Base-by-base conservation (phyloP, 2,113 vertebrate genomes). In the Willisornis vidua region DNA sequence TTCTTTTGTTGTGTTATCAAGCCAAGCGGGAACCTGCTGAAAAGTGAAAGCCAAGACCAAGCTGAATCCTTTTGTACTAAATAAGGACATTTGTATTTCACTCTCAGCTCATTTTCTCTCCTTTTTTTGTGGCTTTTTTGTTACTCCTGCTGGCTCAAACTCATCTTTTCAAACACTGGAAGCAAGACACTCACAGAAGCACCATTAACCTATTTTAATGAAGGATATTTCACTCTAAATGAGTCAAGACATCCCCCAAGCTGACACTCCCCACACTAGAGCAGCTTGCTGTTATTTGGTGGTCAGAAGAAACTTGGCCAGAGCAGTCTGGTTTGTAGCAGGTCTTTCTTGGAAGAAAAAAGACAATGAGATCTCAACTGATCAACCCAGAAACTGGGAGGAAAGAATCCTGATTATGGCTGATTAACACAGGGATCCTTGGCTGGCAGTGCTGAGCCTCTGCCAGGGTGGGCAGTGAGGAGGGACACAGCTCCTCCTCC, bases 391-490 rank as follows among this genome's bases (percentile, higher is more conserved):
- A 88, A 91, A 70, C 6, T 2, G 46, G 39, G 45, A 70, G 80
- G 43, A 20, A 51, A 39, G 19, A 52, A 25, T n/a, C 9, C 65
- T 0, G 0, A 43, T 43, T 62, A 46, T 52, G 59, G 11, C 52
- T 74, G 46, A 54, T 77, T 54, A 89, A 82, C 14, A 33, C 0
- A 1, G 11, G 13, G 57, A 93, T 37, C 46, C 54, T 65, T 68
- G 65, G 72, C 25, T 71, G 46, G 54, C 0, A 0, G 59, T 24
- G 52, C 71, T 41, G 48, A 94, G 67, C 35, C 55, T 55, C 55
- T 80, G 72, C 48, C 57, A 85, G 51, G 0, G 0, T 1, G 1
- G 39, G 28, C 3, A 24, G 66, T 2, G 24, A 49, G 28, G 31
- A 89, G 31, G 45, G 25, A 57, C 5, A 7, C 24, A 52, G 71